A percentile compares a stretch with the other conserved stretches of the same genome.
Evolutionary conservation across 1,140 invertebrate genomes (phyloP).

Genomic region (Mizuhopecten yessoensis): DNA sequence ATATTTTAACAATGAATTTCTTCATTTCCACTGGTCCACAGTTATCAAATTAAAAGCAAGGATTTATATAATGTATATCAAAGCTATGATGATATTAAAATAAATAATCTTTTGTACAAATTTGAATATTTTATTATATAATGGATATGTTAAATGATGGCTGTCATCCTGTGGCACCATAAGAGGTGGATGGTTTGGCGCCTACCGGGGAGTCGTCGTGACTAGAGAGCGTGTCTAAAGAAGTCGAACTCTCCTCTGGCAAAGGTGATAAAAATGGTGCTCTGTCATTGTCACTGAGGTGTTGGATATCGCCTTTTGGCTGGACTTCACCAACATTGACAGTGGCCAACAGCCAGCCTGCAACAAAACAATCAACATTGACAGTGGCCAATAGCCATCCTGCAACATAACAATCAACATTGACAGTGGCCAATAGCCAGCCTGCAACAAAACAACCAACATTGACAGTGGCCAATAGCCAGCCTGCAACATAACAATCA

Average conservation of each 20-base stretch:
- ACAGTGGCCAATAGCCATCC: no score
- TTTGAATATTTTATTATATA: background rate
- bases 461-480: no score
- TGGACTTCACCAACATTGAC: constrained; percentile 79
- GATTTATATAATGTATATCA: background rate
- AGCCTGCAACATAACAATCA: no score
- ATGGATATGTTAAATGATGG: background rate
- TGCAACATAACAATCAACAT: no score
- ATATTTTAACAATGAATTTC: no score
- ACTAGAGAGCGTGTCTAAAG: constrained; percentile 49
- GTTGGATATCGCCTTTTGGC: constrained; percentile 71
- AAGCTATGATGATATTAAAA: background rate
- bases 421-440: no score
- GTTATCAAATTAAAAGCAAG: background rate
- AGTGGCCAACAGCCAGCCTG: constrained; percentile 79
- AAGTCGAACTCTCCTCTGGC: constrained; percentile 48
- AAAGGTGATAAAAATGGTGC: constrained; percentile 53
- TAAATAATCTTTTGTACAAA: constrained; percentile 15
- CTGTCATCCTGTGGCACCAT: background rate
- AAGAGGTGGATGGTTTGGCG: background rate
- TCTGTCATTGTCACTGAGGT: constrained; percentile 62
- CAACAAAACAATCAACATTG: no score
- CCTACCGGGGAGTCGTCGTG: constrained; percentile 6
- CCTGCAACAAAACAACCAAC: no score
- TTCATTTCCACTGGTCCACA: background rate